Evolutionary conservation across 1,140 invertebrate species (phyloP).

Genomic region (Mactra quadrangularis): DNA sequence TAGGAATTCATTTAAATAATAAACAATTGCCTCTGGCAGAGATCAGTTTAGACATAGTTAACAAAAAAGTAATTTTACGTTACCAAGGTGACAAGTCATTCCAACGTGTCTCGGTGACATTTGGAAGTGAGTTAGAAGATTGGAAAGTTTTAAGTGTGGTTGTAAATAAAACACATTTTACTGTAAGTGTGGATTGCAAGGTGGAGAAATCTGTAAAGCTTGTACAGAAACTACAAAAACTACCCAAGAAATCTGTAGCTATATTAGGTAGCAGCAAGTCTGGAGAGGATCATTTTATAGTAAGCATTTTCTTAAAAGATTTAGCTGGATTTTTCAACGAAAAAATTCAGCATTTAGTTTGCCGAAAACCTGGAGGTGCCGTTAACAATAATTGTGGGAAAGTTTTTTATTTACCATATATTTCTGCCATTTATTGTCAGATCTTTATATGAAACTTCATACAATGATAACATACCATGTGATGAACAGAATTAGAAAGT

Average conservation of each 20-base stretch:
- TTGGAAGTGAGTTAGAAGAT: constrained; percentile 48
- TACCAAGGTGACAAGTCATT: constrained; percentile 70
- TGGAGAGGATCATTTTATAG: constrained; percentile 22
- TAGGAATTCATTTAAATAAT: constrained; percentile 53
- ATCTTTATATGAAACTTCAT: too few species aligned
- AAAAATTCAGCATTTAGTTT: neutral
- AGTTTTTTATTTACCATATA: too few species aligned
- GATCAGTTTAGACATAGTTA: constrained; percentile 61
- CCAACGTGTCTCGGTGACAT: constrained; percentile 61
- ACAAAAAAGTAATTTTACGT: constrained; percentile 62
- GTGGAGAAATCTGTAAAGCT: constrained; percentile 17
- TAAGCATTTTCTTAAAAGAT: constrained; percentile 33
- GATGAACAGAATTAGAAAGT: too few species aligned
- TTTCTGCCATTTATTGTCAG: too few species aligned
- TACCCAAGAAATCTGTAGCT: constrained; percentile 5
- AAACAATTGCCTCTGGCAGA: constrained; percentile 67
- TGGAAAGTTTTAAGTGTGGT: constrained; percentile 52
- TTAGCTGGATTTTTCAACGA: too few species aligned
- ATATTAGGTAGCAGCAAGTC: constrained; percentile 4
- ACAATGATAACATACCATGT: too few species aligned
- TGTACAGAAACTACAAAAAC: neutral
- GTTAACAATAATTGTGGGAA: too few species aligned
- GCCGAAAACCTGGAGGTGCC: neutral
- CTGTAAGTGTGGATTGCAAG: constrained; percentile 59
- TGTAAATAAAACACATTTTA: constrained; percentile 53